Evolutionary conservation across 30 jellyfish, hydroid and myxozoan species (phyloP).

Genomic region (Hydractinia symbiolongicarpus): DNA sequence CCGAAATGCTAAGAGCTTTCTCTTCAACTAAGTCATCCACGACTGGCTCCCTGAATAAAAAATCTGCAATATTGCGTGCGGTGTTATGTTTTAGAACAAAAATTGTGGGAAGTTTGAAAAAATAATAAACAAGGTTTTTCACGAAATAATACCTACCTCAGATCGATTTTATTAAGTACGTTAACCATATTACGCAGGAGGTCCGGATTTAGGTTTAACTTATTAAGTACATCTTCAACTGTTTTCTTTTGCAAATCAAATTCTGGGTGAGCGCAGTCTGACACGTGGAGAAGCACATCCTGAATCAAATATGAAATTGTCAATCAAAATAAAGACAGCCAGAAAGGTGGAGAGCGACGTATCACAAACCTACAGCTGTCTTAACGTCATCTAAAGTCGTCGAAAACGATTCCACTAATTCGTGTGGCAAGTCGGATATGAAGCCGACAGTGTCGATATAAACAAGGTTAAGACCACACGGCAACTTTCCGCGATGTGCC

Average conservation of each 20-base stretch:
- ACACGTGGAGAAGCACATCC: constrained; percentile 92
- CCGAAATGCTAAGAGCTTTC: constrained; percentile 50
- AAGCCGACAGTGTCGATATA: constrained; percentile 96
- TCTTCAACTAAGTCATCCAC: not conserved
- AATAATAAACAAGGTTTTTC: not conserved
- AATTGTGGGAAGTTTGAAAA: not conserved
- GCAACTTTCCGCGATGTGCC: constrained; percentile 93
- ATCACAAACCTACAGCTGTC: constrained; percentile 62
- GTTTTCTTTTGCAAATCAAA: constrained; percentile 73
- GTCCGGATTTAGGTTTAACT: constrained; percentile 41
- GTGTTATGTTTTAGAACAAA: not conserved
- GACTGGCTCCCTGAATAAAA: not conserved
- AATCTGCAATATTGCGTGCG: not conserved
- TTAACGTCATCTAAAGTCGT: constrained; percentile 86
- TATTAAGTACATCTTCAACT: constrained; percentile 61
- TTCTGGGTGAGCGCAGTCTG: constrained; percentile 95
- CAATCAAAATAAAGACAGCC: too few species aligned
- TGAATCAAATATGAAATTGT: not conserved
- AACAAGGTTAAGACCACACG: constrained; percentile 66
- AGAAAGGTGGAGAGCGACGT: not conserved
- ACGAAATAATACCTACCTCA: constrained; percentile 40
- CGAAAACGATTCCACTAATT: constrained; percentile 81
- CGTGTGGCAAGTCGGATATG: constrained; percentile 95
- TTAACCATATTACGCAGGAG: constrained; percentile 67
- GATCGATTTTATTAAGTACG: constrained; percentile 76